Conservation (phyloP, 2,113 vertebrate genomes). For the Vimba vimba region DNA sequence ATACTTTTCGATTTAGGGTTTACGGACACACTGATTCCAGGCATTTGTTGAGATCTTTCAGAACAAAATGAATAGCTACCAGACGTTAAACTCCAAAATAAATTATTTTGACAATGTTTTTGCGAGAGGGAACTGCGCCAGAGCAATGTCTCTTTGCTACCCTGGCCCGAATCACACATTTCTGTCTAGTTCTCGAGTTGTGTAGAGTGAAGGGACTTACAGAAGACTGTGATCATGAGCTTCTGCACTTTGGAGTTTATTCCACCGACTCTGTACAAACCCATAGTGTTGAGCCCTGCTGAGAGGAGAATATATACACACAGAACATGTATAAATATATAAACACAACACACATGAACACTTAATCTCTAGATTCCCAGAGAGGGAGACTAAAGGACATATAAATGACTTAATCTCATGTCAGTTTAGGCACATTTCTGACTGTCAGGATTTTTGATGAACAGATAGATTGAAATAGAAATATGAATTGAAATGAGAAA, state of each 20-base stretch:
- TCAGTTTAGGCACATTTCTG: neutral
- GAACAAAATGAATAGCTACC: neutral
- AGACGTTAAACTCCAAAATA: neutral
- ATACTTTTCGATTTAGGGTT: neutral
- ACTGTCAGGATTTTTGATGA: no score
- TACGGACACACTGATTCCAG: neutral
- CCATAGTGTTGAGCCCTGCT: constrained; percentile 88
- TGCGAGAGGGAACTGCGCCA: neutral
- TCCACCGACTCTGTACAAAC: constrained; percentile 94
- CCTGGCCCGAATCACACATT: neutral
- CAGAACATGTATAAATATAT: neutral
- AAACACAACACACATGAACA: neutral
- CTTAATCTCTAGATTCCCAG: neutral
- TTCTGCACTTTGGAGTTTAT: constrained; percentile 98
- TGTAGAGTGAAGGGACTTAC: constrained; percentile 73
- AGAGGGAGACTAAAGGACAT: neutral
- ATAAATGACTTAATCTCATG: neutral
- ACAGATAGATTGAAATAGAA: no score
- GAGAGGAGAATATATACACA: neutral
- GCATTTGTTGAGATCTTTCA: neutral
- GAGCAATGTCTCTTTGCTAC: neutral
- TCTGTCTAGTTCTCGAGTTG: neutral
- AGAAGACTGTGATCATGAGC: constrained; percentile 91
- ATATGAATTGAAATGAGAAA: no score
- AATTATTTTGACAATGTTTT: neutral